Evolutionary conservation across 2,888 invertebrate species (phyloP).

Genomic region (Temnothorax ravouxi): DNA sequence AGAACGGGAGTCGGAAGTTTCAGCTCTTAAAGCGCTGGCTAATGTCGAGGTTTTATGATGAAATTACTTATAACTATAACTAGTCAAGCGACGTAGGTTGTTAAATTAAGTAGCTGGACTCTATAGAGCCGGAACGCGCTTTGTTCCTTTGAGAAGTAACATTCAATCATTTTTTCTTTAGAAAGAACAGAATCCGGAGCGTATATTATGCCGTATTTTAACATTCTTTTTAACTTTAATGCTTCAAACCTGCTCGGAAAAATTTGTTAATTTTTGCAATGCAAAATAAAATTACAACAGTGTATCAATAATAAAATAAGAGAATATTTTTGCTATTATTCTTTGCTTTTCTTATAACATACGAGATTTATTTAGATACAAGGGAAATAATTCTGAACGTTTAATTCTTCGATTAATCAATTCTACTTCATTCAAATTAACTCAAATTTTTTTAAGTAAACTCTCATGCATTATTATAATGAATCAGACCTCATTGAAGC

Average conservation of each 20-base stretch:
- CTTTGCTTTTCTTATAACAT: neutral
- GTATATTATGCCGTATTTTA: neutral
- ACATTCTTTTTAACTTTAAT: neutral
- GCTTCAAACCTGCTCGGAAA: neutral
- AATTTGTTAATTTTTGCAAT: neutral
- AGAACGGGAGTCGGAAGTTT: constrained; percentile 56
- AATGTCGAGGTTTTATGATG: constrained; percentile 66
- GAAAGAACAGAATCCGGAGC: neutral
- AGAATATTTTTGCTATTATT: neutral
- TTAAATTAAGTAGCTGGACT: constrained; percentile 27
- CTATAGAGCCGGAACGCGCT: neutral
- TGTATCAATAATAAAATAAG: neutral
- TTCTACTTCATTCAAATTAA: neutral
- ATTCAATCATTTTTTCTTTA: neutral
- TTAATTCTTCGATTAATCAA: neutral
- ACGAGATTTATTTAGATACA: neutral
- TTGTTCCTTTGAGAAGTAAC: constrained; percentile 9
- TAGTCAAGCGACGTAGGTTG: constrained; percentile 19
- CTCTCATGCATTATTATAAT: neutral
- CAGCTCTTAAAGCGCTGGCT: constrained; percentile 60
- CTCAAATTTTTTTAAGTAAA: neutral
- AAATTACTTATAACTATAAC: constrained; percentile 58
- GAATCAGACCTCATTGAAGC: neutral
- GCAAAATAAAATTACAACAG: neutral
- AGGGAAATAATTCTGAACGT: neutral